Evolutionary conservation across 2,797 vertebrate genomes (phyloP).

Genomic region (Naso thynnoides): DNA sequence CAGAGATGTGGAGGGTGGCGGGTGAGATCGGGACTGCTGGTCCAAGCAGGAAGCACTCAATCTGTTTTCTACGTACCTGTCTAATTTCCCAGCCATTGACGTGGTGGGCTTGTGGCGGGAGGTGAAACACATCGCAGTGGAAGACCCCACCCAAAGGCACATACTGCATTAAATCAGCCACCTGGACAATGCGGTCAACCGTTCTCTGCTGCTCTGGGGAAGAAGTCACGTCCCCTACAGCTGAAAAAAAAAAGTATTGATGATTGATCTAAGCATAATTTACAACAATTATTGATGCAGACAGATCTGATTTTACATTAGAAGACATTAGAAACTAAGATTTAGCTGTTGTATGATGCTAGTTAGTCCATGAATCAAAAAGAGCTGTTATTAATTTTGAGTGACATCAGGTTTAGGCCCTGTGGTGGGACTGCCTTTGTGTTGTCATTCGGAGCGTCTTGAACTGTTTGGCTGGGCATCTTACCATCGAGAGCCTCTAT

Average conservation of each 20-base stretch:
- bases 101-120: slow-evolving; percentile 86
- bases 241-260: slow-evolving; percentile 40
- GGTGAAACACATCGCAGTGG: slow-evolving; percentile 84
- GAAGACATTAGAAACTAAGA: not conserved
- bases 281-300: not conserved
- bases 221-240: slow-evolving; percentile 19
- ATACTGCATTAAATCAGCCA: slow-evolving; percentile 87
- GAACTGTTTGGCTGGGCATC: slow-evolving; percentile 13
- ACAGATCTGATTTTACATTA: not conserved
- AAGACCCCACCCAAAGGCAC: slow-evolving; percentile 89
- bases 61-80: slow-evolving; percentile 80
- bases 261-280: not conserved
- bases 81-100: slow-evolving; percentile 87
- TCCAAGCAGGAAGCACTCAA: not conserved
- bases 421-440: not conserved
- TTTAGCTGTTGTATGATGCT: not conserved
- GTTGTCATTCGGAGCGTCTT: slow-evolving; percentile 7
- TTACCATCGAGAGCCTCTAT: slow-evolving; percentile 61
- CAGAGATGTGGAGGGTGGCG: not conserved
- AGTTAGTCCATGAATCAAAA: not conserved
- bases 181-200: not conserved
- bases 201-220: not conserved
- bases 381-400: not conserved
- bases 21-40: not conserved
- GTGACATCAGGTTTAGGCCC: not conserved